These are phyloP conservation scores for Cyrtonyx montezumae DNA, from an alignment of 2,113 vertebrate species.

Conservation along the genomic window DNA sequence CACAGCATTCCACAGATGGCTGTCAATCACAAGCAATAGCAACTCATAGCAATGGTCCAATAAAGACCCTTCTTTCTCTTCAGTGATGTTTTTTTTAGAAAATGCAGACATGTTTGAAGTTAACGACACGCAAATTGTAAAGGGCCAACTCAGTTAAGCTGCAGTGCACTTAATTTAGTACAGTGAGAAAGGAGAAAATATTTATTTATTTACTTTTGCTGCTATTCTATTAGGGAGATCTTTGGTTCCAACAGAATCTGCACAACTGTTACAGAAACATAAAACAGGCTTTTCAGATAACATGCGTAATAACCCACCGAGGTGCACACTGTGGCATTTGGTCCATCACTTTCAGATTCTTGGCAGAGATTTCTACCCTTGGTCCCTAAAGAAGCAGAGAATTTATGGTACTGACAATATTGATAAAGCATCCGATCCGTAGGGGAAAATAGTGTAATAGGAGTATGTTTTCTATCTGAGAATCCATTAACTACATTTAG, in stretches of 20 bases:
- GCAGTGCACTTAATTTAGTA: neutral
- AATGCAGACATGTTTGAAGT: neutral
- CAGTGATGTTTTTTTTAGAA: neutral
- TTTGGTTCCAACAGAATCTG: neutral
- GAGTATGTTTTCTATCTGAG: conserved; percentile 24
- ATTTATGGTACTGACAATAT: neutral
- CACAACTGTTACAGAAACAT: neutral
- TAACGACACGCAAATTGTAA: neutral
- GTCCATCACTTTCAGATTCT: conserved; percentile 97
- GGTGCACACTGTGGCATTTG: conserved; percentile 93
- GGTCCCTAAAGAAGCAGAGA: conserved; percentile 84
- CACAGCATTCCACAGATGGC: neutral
- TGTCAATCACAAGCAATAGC: neutral
- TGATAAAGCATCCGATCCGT: conserved; percentile 9
- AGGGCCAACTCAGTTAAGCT: neutral
- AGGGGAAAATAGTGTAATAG: conserved; percentile 8
- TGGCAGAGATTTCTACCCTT: conserved; percentile 96
- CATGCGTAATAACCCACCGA: conserved; percentile 79
- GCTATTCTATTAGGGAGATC: neutral
- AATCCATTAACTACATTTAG: conserved; percentile 42
- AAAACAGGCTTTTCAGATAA: neutral
- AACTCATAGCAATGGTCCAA: neutral
- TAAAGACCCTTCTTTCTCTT: neutral
- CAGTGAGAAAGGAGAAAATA: neutral
- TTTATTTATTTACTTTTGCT: neutral